A percentile compares a stretch with the other conserved stretches of the same genome.
These are phyloP conservation scores for Limnephilus auricula DNA, from an alignment of 2,888 invertebrate species.

Conservation along the genomic window DNA sequence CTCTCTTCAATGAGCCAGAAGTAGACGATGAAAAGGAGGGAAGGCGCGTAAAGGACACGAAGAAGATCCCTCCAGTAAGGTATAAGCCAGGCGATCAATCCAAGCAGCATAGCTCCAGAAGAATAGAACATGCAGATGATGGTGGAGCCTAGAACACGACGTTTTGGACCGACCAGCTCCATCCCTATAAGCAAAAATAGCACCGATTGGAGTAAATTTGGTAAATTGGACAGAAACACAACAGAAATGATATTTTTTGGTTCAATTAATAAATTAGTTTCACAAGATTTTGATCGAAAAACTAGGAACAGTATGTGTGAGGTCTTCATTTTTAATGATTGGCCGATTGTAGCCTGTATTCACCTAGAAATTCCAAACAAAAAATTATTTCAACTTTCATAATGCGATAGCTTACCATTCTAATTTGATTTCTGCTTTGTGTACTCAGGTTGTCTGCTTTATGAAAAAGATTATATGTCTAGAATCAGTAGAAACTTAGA, in stretches of 20 bases:
- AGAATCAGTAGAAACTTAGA: too few species aligned
- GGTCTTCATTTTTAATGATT: not conserved
- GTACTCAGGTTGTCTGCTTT: too few species aligned
- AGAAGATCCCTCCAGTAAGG: constrained; percentile 83
- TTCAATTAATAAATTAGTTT: not conserved
- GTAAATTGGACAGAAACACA: not conserved
- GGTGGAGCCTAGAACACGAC: constrained; percentile 82
- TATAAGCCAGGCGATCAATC: constrained; percentile 82
- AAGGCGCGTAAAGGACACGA: constrained; percentile 82
- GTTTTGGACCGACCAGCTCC: constrained; percentile 82
- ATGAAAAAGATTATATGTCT: not conserved
- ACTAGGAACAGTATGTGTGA: not conserved
- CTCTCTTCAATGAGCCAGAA: constrained; percentile 84
- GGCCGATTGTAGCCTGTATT: too few species aligned
- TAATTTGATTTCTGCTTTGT: not conserved
- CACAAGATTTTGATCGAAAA: not conserved
- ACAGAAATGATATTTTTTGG: not conserved
- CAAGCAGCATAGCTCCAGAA: constrained; percentile 81
- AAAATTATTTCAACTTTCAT: not conserved
- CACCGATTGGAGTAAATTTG: not conserved
- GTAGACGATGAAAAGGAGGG: constrained; percentile 81
- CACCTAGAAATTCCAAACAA: not conserved
- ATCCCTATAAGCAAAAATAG: constrained; percentile 75
- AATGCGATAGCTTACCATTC: not conserved
- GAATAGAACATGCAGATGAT: constrained; percentile 80